Conservation (phyloP, 2,797 vertebrate genomes). For the Trematomus bernacchii region DNA sequence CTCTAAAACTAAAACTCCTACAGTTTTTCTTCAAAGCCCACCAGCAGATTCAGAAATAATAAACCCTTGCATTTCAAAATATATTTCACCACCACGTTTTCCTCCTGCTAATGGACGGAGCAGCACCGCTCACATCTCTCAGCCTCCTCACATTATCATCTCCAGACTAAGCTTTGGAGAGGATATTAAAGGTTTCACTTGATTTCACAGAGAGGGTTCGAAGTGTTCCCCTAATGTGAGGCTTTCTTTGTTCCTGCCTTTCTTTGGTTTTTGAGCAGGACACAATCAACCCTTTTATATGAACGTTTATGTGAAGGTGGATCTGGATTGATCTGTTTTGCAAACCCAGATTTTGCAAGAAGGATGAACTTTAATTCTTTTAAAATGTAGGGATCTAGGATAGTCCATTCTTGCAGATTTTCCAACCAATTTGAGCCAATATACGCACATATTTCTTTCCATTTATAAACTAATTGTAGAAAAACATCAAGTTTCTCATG, state of each 20-base stretch:
- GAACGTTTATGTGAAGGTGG: not conserved
- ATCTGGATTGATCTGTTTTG: not conserved
- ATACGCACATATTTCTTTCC: too few species aligned
- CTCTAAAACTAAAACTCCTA: too few species aligned
- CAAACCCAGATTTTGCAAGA: not conserved
- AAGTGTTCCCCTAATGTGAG: not conserved
- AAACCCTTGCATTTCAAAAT: too few species aligned
- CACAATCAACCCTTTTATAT: not conserved
- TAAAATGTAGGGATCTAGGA: not conserved
- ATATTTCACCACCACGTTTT: constrained; percentile 25
- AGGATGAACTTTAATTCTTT: not conserved
- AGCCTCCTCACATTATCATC: constrained; percentile 25
- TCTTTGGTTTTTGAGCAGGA: not conserved
- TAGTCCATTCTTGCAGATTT: not conserved
- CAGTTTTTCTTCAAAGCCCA: too few species aligned
- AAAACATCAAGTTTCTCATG: too few species aligned
- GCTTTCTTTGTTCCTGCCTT: not conserved
- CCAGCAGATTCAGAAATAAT: too few species aligned
- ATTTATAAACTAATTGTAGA: too few species aligned
- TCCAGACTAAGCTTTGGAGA: constrained; percentile 1
- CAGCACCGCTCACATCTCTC: constrained; percentile 49
- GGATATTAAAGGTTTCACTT: constrained; percentile 15
- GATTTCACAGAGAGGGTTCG: constrained; percentile 3
- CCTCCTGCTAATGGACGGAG: constrained; percentile 61
- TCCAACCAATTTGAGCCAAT: not conserved